Conservation (phyloP, 2,888 invertebrate species). For the Orthosia cruda region DNA sequence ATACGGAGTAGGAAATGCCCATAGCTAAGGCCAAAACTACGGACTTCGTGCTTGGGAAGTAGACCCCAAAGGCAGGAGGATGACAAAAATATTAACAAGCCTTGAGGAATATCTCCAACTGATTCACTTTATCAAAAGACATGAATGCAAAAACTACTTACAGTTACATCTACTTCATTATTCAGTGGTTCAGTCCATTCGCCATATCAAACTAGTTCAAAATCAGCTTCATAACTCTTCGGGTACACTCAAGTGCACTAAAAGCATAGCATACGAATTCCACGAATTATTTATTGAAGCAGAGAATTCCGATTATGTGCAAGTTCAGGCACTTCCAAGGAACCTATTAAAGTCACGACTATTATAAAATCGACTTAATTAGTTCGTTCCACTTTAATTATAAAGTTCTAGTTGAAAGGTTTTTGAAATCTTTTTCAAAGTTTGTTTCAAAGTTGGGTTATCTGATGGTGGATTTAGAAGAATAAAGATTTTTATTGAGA, state of each 20-base stretch:
- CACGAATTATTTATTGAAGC: conserved; percentile 78
- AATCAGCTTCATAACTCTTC: conserved; percentile 57
- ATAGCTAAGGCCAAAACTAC: no score
- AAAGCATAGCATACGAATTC: conserved; percentile 76
- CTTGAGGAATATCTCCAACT: no score
- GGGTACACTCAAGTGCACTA: conserved; percentile 74
- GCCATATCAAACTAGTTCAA: conserved; percentile 46
- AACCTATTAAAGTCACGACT: conserved; percentile 68
- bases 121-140: not conserved
- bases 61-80: no score
- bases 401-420: conserved; percentile 67
- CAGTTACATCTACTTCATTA: not conserved
- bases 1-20: no score
- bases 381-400: conserved; percentile 75
- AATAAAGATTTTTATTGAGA: conserved; percentile 39
- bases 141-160: not conserved
- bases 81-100: not conserved
- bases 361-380: conserved; percentile 74
- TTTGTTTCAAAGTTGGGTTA: not conserved
- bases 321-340: conserved; percentile 73
- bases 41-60: no score
- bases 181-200: conserved; percentile 3
- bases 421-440: conserved; percentile 50
- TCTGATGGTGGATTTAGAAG: conserved; percentile 24
- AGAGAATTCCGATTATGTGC: conserved; percentile 64